Evolutionary conservation across 1,140 invertebrate genomes (phyloP), one percentile per base, ranked within the genome.

Genomic region (Sweltsa coloradensis): DNA sequence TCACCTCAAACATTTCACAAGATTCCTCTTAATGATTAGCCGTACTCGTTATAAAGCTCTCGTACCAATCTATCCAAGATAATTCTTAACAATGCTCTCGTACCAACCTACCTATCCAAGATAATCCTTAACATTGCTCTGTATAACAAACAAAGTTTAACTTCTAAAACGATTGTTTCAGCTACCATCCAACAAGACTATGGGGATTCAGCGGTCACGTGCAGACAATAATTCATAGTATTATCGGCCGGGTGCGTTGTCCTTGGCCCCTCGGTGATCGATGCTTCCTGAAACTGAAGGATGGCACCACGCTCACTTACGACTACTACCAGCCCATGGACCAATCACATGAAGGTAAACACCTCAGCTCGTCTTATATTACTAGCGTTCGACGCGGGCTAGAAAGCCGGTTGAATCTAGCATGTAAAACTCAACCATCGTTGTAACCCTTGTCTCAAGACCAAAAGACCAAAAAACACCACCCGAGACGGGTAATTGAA

Each of bases 161-260:
- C 9, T 31, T 31, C n/a, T 31, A 31, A 31, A 31, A 31, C n/a
- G 29, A 31, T 49, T 34, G 57, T 54, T 79, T 34, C 65, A 95
- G 90, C 34, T 95, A 92, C 63, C 71, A 83, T 52, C 89, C 91
- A 36, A 88, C 89, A n/a, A 69, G 85, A 49, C 60, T 95, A 55
- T 95, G 90, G 90, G 91, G 91, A 36, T 90, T 89, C 58, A 92
- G 86, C 65, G 91, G 91, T 4, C 91, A 95, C 66, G 75, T 94
- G 19, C 90, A 95, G 62, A 94, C 90, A 0, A 83, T 93, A 34
- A 65, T 93, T 14, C 90, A 94, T 68, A 92, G 87, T 55, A 76
- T 92, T 51, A 80, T 94, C 52, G 89, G 89, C 2, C 74, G 89
- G 40, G 81, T 89, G 7, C 76, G 81, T 40, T 87, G 88, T 55